Conservation (phyloP, 1,140 invertebrate species). For the Lucilia cuprina region DNA sequence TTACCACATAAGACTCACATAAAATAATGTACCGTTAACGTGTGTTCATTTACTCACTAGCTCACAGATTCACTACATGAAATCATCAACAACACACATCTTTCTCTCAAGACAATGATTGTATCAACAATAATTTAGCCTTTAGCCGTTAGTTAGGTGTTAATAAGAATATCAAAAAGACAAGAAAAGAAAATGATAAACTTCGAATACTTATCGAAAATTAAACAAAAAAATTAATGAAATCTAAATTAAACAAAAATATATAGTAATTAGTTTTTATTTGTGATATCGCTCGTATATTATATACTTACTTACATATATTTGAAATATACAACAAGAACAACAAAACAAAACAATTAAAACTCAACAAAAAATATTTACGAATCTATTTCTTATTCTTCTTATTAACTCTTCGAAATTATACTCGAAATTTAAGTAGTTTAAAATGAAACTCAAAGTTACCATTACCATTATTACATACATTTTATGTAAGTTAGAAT, state of each 20-base stretch:
- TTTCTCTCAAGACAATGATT: background rate
- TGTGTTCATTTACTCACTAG: background rate
- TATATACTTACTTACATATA: background rate
- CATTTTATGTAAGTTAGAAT: background rate
- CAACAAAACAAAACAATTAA: background rate
- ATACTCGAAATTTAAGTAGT: slow-evolving; percentile 1
- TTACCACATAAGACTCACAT: background rate
- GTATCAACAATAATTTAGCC: slow-evolving; percentile 14
- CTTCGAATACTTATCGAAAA: too few relatives aligned
- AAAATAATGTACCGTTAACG: background rate
- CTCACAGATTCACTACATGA: background rate
- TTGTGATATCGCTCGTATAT: slow-evolving; percentile 11
- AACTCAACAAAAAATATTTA: background rate
- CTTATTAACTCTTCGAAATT: background rate
- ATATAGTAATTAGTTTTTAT: slow-evolving; percentile 5
- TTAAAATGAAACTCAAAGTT: background rate
- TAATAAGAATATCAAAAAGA: background rate
- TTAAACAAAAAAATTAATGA: background rate
- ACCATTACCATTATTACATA: background rate
- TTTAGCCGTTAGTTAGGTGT: slow-evolving; percentile 4
- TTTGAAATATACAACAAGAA: background rate
- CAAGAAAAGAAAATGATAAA: background rate
- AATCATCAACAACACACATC: background rate
- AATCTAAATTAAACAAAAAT: background rate
- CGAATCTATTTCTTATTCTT: background rate